A percentile compares a stretch with the other conserved stretches of the same genome.
phyloP scores from a whole-genome alignment of 2,888 invertebrate genomes.

The Gasteruption jaculator region DNA sequence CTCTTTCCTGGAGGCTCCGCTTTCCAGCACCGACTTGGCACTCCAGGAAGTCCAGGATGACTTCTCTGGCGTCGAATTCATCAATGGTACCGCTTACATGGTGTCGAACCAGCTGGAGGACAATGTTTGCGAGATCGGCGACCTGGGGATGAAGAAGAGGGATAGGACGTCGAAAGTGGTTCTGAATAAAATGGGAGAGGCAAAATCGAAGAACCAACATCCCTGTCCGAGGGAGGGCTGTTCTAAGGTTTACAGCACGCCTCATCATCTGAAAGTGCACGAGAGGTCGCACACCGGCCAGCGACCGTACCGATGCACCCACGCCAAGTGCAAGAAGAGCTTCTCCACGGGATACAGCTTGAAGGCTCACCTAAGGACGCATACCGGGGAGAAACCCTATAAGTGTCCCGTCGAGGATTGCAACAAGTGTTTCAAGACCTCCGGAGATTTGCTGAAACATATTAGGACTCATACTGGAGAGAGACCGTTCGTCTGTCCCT shows the following conservation, averaged over 20 bases:
- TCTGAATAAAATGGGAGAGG: constrained; percentile 37
- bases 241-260: constrained; percentile 53
- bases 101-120: constrained; percentile 37
- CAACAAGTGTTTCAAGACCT: constrained; percentile 59
- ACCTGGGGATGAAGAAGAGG: constrained; percentile 33
- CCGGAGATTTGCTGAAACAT: constrained; percentile 60
- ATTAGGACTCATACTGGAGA: constrained; percentile 59
- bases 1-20: constrained; percentile 29
- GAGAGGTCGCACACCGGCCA: constrained; percentile 55
- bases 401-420: constrained; percentile 55
- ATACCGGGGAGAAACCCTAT: constrained; percentile 60
- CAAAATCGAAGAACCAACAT: constrained; percentile 34
- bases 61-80: constrained; percentile 37
- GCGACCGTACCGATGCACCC: constrained; percentile 53
- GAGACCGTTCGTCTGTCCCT: constrained; percentile 43
- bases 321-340: constrained; percentile 53
- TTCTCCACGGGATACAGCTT: constrained; percentile 57
- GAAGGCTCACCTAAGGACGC: constrained; percentile 58
- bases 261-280: constrained; percentile 56
- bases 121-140: constrained; percentile 39
- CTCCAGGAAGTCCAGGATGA: too few species aligned
- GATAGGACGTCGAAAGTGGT: constrained; percentile 33
- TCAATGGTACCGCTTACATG: constrained; percentile 42
- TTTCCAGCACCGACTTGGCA: constrained; percentile 26
- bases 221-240: constrained; percentile 53